Evolutionary conservation across 2,113 vertebrate genomes (phyloP), one percentile per base, ranked within the genome.

Genomic region (Eptesicus fuscus): DNA sequence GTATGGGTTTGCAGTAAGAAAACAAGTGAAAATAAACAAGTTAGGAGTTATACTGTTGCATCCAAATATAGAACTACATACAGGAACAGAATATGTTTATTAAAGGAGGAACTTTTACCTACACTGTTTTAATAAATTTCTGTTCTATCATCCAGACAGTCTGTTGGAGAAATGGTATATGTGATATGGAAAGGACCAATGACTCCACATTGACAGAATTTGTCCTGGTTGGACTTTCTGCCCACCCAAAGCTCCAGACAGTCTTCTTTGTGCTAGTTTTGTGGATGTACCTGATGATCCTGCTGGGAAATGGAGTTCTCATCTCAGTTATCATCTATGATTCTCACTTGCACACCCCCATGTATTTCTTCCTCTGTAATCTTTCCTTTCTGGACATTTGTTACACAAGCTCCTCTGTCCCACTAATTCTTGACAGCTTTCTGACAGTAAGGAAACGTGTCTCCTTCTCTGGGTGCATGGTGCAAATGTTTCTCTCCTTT

Each of bases 381-480:
- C 97, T 98, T 25, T 97, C 96, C 56, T 96, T 98, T 25, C 59
- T 98, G 23, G 97, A 97, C 76, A 92, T 98, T n/a, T 97, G 96
- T 35, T 98, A 97, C 2, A 97, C 96, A 13, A 97, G 97, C 22
- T 92, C 86, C 25, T 97, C 95, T 49, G 71, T 96, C 7, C 97
- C 97, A 47, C 76, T 97, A 44, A 91, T 86, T 44, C 93, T 98
- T 28, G 80, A 83, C 63, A 97, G 89, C 25, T 97, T 97, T 40
- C 88, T 98, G 35, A 77, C 85, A 47, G 37, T 87, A 61, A 96
- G 40, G 49, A 97, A 96, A 83, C 96, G 7, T 4, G 80, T 98
- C 74, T 97, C 96, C 28, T 97, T 97, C 17, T 51, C 93, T 69
- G 94, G 93, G 0, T 97, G 96, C 30, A 92, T 97, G 88, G 28